These are phyloP conservation scores for Semicossyphus pulcher DNA, from an alignment of 2,113 vertebrate genomes.

Conservation along the genomic window DNA sequence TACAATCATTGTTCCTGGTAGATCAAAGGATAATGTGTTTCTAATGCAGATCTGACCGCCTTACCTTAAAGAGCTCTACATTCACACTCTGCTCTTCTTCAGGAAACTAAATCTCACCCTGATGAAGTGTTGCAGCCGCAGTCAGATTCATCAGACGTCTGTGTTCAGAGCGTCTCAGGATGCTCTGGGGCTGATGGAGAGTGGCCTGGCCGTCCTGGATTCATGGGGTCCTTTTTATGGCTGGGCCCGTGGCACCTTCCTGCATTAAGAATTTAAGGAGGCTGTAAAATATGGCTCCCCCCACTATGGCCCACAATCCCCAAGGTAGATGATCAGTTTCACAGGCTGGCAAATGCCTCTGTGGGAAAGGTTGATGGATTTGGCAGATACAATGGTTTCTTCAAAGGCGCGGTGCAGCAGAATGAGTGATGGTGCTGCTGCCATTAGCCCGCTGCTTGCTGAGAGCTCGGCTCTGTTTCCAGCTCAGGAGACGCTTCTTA, in stretches of 20 bases:
- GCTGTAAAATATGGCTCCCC: constrained; percentile 74
- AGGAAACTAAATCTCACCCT: constrained; percentile 32
- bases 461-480: constrained; percentile 55
- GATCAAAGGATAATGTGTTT: constrained; percentile 44
- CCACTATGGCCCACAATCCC: constrained; percentile 61
- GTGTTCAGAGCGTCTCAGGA: constrained; percentile 68
- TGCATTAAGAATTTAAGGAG: constrained; percentile 80
- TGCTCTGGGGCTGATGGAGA: constrained; percentile 64
- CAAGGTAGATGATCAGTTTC: constrained; percentile 82
- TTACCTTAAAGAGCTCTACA: constrained; percentile 20
- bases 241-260: constrained; percentile 66
- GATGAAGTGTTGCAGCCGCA: constrained; percentile 61
- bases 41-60: constrained; percentile 30
- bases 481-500: constrained; percentile 24
- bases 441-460: constrained; percentile 57
- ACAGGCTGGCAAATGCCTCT: constrained; percentile 72
- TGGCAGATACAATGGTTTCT: constrained; percentile 76
- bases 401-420: constrained; percentile 70
- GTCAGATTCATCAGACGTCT: constrained; percentile 64
- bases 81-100: constrained; percentile 2
- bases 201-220: constrained; percentile 50
- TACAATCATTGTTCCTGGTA: constrained; percentile 22
- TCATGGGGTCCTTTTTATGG: constrained; percentile 66
- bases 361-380: constrained; percentile 78
- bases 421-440: constrained; percentile 68